These are phyloP conservation scores for Zophobas morio DNA, from an alignment of 1,140 invertebrate genomes.

Conservation along the genomic window DNA sequence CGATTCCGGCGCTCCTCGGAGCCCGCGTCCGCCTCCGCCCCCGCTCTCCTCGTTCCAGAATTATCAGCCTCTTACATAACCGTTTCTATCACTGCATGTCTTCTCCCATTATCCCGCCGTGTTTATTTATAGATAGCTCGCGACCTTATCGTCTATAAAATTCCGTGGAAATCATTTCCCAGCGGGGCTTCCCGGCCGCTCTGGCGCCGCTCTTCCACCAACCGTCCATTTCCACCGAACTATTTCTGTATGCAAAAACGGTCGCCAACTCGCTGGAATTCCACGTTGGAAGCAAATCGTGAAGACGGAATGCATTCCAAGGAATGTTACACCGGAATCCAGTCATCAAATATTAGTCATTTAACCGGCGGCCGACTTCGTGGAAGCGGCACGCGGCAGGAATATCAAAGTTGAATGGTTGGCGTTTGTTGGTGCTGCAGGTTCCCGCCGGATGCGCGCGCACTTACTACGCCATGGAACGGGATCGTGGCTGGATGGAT, in stretches of 20 bases:
- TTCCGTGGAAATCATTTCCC: constrained; percentile 13
- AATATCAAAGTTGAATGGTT: constrained; percentile 38
- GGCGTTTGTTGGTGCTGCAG: not conserved
- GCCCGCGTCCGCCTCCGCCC: too few species aligned
- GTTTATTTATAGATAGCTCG: constrained; percentile 1
- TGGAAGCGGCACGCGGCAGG: constrained; percentile 13
- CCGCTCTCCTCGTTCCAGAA: not conserved
- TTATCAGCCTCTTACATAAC: not conserved
- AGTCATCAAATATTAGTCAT: constrained; percentile 42
- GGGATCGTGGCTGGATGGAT: not conserved
- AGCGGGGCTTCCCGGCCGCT: not conserved
- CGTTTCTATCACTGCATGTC: not conserved
- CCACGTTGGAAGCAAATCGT: constrained; percentile 17
- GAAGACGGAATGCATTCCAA: constrained; percentile 26
- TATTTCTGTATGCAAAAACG: constrained; percentile 13
- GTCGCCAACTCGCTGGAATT: constrained; percentile 11
- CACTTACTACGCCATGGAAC: constrained; percentile 16
- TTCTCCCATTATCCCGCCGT: not conserved
- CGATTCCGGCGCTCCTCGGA: not conserved
- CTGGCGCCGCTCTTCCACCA: not conserved
- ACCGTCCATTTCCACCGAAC: not conserved
- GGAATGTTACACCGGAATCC: constrained; percentile 32
- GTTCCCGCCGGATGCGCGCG: constrained; percentile 30
- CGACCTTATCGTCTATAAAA: constrained; percentile 2
- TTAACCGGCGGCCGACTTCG: constrained; percentile 27